Base-by-base conservation (phyloP, 1,140 invertebrate species). In the Helicoverpa armigera region DNA sequence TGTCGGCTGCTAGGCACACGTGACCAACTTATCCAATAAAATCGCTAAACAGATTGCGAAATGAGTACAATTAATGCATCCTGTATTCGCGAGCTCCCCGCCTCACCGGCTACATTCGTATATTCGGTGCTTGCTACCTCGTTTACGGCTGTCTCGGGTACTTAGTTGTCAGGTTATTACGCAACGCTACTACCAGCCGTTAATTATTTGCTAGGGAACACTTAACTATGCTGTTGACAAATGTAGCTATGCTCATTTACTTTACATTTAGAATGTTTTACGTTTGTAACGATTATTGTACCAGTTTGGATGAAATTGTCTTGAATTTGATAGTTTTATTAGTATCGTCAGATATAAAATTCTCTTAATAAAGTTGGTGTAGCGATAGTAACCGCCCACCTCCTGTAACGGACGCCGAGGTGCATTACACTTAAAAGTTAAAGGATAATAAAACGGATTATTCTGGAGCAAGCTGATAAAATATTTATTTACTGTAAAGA, bases 141-240 rank as follows among this genome's bases (percentile, higher is more conserved):
- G 54, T 65, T 65, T 65, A 65, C 61, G 13, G 14, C 60, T 48
- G 70, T 73, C 51, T 58, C 50, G 16, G 53, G 65, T 79, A 70
- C 70, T 74, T 63, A 65, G 79, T 80, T 74, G 69, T 73, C 69
- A 60, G 43, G 73, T 82, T 82, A 82, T 78, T 82, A 72, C 80
- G 65, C 76, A 65, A 73, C 75, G 81, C 76, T 31, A 53, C 50
- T 61, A 61, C 69, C 48, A 79, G 14, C 54, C 75, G 69, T 79
- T 82, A 82, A 77, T 74, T 73, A 77, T 75, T 79, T 75, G 72
- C 79, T 31, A 51, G 61, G 54, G 78, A 72, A 79, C 78, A 63
- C 60, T 74, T 80, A 83, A 60, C 73, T 50, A 50, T 74, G 79
- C 76, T 63, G 80, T 79, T 81, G 80, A 81, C 82, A 84, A 79